Evolutionary conservation across 2,113 vertebrate species (phyloP).

Genomic region (Cathartes aura): DNA sequence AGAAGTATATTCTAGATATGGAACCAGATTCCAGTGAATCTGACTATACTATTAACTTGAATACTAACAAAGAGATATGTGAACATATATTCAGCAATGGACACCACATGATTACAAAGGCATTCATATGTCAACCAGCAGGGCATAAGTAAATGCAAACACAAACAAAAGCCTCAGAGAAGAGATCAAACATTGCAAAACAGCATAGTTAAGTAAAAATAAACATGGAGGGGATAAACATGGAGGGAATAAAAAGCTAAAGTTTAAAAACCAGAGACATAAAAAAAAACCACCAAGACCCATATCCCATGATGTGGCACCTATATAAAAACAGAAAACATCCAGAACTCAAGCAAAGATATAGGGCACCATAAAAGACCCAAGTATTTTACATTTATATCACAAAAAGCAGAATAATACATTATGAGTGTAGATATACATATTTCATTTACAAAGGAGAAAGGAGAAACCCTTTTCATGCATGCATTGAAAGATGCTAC

Average conservation of each 20-base stretch:
- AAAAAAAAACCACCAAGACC: background rate
- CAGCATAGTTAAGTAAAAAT: background rate
- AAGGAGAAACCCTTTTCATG: background rate
- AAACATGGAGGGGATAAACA: background rate
- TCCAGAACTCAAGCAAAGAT: background rate
- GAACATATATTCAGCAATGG: background rate
- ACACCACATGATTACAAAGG: background rate
- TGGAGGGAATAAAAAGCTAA: background rate
- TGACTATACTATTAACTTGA: background rate
- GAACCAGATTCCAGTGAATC: background rate
- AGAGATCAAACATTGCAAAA: background rate
- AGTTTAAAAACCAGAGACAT: background rate
- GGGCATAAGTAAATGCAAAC: background rate
- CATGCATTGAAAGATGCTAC: background rate
- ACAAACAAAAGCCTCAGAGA: background rate
- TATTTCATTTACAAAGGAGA: background rate
- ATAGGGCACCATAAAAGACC: background rate
- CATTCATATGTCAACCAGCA: background rate
- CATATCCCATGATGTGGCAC: background rate
- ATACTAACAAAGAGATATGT: background rate
- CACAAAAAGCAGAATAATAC: background rate
- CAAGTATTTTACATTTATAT: background rate
- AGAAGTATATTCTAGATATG: background rate
- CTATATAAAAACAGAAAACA: background rate
- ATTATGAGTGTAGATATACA: background rate